Percentiles rank a stretch among this genome's conserved stretches.
These are phyloP conservation scores for Nysson spinosus DNA, from an alignment of 2,888 invertebrate genomes.

Conservation along the genomic window DNA sequence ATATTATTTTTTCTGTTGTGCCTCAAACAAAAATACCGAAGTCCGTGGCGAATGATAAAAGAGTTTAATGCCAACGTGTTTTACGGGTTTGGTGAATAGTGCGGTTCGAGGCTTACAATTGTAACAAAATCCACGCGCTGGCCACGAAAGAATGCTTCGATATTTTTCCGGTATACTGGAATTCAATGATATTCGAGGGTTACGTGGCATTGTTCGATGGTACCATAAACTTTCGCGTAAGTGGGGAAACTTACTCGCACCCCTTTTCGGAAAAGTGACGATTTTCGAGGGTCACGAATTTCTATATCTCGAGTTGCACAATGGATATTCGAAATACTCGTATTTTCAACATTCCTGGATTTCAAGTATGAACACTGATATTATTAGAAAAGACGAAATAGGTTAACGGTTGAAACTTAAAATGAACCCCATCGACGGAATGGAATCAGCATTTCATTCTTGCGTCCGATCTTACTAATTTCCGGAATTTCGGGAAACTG, in stretches of 20 bases:
- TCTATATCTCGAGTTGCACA: conserved; percentile 29
- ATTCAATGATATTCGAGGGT: conserved; percentile 10
- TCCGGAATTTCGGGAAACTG: conserved; percentile 21
- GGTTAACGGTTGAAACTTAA: too few relatives aligned
- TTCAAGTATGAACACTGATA: too few relatives aligned
- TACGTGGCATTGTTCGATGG: conserved; percentile 33
- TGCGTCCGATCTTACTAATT: conserved; percentile 32
- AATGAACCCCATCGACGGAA: too few relatives aligned
- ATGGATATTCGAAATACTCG: too few relatives aligned
- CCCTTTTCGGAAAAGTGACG: conserved; percentile 37
- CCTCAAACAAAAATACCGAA: too few relatives aligned
- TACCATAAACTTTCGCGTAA: conserved; percentile 42
- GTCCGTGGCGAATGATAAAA: too few relatives aligned
- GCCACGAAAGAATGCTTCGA: neutral
- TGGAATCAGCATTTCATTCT: too few relatives aligned
- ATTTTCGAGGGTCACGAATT: conserved; percentile 20
- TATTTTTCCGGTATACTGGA: conserved; percentile 15
- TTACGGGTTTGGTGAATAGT: neutral
- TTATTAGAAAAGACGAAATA: too few relatives aligned
- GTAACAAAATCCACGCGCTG: conserved; percentile 6
- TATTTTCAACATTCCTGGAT: too few relatives aligned
- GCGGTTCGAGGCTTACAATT: neutral
- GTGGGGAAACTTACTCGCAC: conserved; percentile 42
- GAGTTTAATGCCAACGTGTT: neutral
- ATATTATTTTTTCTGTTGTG: too few relatives aligned